Percentiles rank a stretch among this genome's conserved stretches.
phyloP scores from a whole-genome alignment of 2,113 vertebrate species.

The Budorcas taxicolor region DNA sequence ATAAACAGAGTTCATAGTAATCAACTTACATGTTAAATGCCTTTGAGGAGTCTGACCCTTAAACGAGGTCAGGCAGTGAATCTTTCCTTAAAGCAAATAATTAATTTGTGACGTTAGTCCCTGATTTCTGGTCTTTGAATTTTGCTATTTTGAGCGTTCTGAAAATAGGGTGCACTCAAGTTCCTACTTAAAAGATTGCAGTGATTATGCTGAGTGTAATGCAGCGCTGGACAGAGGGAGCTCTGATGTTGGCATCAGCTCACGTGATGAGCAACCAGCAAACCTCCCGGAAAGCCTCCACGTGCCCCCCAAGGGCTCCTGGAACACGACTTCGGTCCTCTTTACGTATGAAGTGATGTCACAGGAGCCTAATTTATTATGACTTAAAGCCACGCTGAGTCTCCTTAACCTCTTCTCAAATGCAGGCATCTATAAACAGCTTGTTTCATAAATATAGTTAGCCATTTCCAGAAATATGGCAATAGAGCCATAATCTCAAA shows the following conservation, averaged over 20 bases:
- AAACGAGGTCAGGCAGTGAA: not conserved
- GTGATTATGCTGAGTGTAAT: not conserved
- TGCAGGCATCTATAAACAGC: conserved; percentile 32
- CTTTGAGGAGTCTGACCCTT: not conserved
- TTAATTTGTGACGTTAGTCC: not conserved
- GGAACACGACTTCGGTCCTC: not conserved
- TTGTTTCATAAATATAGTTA: conserved; percentile 30
- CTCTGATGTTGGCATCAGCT: not conserved
- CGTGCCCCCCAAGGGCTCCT: not conserved
- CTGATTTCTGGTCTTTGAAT: conserved; percentile 10
- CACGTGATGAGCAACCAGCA: not conserved
- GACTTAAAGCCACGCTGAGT: conserved; percentile 34
- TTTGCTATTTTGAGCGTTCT: conserved; percentile 3
- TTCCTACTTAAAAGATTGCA: not conserved
- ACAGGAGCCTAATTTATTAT: not conserved
- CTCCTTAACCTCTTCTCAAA: conserved; percentile 3
- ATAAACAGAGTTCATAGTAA: not conserved
- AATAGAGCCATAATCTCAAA: not conserved
- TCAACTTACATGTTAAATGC: conserved; percentile 4
- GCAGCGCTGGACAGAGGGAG: not conserved
- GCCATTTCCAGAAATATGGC: not conserved
- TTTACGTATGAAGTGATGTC: not conserved
- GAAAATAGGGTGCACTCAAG: not conserved
- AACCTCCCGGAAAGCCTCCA: not conserved
- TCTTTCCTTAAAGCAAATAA: conserved; percentile 12